phyloP scores from a whole-genome alignment of 2,888 invertebrate genomes.

The Drosophila nr. perissopoda region DNA sequence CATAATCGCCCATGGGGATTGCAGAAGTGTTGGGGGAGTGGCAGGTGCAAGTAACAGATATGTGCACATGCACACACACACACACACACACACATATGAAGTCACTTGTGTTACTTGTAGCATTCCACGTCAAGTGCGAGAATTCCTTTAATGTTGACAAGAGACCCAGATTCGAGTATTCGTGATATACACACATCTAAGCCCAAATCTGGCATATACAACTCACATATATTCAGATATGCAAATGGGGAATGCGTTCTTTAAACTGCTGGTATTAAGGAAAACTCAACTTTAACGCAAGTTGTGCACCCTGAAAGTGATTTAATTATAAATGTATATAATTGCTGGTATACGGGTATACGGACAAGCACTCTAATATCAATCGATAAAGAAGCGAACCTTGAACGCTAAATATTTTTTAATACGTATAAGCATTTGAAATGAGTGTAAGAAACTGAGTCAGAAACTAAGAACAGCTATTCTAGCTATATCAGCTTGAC shows the following conservation, averaged over 20 bases:
- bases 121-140: background rate
- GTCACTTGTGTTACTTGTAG: slow-evolving; percentile 13
- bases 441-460: slow-evolving; percentile 8
- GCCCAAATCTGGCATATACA: background rate
- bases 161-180: slow-evolving; percentile 1
- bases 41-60: slow-evolving; percentile 5
- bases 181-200: background rate
- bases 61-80: slow-evolving; percentile 10
- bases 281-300: background rate
- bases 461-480: slow-evolving; percentile 1
- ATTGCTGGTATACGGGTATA: too few relatives aligned
- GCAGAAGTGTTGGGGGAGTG: background rate
- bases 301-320: background rate
- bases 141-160: slow-evolving; percentile 14
- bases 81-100: slow-evolving; percentile 30
- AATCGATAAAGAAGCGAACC: slow-evolving; percentile 36
- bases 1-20: slow-evolving; percentile 24
- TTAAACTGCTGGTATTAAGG: background rate
- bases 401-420: slow-evolving; percentile 34
- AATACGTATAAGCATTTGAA: slow-evolving; percentile 11
- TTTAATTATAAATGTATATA: too few relatives aligned
- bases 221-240: background rate
- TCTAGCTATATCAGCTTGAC: slow-evolving; percentile 4
- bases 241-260: background rate
- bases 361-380: background rate